A percentile compares a stretch with the other conserved stretches of the same genome.
Conservation (phyloP, 2,888 invertebrate species). For the Xestia rhomboidea region DNA sequence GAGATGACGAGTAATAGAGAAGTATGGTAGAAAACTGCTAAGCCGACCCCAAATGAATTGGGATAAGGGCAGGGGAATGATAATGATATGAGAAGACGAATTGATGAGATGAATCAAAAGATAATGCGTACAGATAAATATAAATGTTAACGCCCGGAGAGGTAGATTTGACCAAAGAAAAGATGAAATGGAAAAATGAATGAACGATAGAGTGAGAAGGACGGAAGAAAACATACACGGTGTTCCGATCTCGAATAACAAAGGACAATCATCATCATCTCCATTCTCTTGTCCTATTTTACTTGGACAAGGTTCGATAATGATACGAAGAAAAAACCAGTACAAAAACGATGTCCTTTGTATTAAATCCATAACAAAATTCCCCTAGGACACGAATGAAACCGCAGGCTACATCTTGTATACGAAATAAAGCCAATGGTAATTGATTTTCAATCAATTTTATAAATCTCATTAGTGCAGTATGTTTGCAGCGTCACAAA, state of each 20-base stretch:
- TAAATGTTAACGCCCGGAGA: neutral
- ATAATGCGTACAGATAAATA: neutral
- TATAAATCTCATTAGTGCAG: conserved; percentile 6
- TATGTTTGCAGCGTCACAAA: neutral
- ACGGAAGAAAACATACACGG: neutral
- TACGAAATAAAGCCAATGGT: neutral
- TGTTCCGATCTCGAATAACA: neutral
- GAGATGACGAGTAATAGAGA: too few relatives aligned
- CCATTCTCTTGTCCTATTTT: neutral
- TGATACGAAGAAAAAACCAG: neutral
- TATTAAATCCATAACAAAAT: neutral
- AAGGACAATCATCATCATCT: neutral
- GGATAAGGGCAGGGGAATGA: too few relatives aligned
- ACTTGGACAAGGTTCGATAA: neutral
- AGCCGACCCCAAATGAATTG: too few relatives aligned
- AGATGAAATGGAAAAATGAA: neutral
- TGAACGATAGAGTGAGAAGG: neutral
- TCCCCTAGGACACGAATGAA: neutral
- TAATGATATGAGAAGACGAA: too few relatives aligned
- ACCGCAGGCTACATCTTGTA: neutral
- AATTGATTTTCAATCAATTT: neutral
- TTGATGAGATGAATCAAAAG: neutral
- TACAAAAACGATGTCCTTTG: neutral
- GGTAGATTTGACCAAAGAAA: neutral
- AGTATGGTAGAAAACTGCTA: too few relatives aligned